These are phyloP conservation scores for Pelvicachromis taeniatus DNA, from an alignment of 2,113 vertebrate species.

Conservation along the genomic window DNA sequence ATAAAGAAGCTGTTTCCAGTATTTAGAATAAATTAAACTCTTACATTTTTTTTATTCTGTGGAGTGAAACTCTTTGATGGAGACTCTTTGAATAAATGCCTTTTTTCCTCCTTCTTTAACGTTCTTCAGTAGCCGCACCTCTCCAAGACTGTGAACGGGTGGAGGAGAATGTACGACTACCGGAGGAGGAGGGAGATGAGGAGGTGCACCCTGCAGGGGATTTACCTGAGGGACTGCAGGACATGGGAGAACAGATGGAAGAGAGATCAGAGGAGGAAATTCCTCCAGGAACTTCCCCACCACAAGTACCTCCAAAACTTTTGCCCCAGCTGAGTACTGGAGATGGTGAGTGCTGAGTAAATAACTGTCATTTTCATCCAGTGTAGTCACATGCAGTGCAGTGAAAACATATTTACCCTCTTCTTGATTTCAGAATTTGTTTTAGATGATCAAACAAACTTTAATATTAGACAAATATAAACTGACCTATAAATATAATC, in stretches of 20 bases:
- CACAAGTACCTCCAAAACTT: conserved; percentile 64
- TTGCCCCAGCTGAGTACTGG: conserved; percentile 57
- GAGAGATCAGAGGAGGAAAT: conserved; percentile 54
- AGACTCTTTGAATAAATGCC: not conserved
- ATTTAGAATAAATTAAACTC: not conserved
- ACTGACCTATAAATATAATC: too few species aligned
- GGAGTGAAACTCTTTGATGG: not conserved
- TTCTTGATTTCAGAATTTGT: not conserved
- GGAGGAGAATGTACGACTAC: conserved; percentile 28
- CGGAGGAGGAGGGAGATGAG: conserved; percentile 30
- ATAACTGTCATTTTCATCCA: not conserved
- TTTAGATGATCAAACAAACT: not conserved
- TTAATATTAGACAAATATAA: not conserved
- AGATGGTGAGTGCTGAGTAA: conserved; percentile 63
- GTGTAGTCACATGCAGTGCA: not conserved
- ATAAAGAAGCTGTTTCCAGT: not conserved
- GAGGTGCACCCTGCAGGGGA: conserved; percentile 34
- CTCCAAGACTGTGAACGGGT: conserved; percentile 57
- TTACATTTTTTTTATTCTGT: not conserved
- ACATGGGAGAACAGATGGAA: conserved; percentile 39
- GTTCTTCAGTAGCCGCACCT: conserved; percentile 49
- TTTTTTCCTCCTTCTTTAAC: not conserved
- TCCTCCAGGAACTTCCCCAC: conserved; percentile 55
- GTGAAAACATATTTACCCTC: not conserved
- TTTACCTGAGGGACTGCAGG: conserved; percentile 56